phyloP scores from a whole-genome alignment of 2,888 invertebrate species.

The Agrochola litura region DNA sequence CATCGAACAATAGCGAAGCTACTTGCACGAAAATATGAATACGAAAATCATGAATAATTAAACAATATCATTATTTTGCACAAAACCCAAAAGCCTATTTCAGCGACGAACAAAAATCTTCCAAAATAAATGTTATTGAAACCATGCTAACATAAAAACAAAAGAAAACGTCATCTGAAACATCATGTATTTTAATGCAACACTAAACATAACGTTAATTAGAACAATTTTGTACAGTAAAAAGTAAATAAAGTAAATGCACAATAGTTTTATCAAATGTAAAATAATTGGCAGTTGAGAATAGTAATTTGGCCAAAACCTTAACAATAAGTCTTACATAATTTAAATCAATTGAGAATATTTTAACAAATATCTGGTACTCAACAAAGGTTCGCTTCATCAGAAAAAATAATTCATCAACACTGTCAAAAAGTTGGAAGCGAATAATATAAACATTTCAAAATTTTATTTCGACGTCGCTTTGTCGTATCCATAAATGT shows the following conservation, averaged over 20 bases:
- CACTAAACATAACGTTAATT: slow-evolving; percentile 86
- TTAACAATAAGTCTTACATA: slow-evolving; percentile 68
- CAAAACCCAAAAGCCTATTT: slow-evolving; percentile 70
- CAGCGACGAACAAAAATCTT: slow-evolving; percentile 82
- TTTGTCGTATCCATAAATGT: slow-evolving; percentile 28
- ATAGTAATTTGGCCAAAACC: slow-evolving; percentile 80
- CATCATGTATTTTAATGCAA: slow-evolving; percentile 87
- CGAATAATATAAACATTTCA: slow-evolving; percentile 53
- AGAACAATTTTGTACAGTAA: slow-evolving; percentile 78
- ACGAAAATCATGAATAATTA: slow-evolving; percentile 66
- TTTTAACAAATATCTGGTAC: slow-evolving; percentile 40
- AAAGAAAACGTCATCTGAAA: slow-evolving; percentile 79
- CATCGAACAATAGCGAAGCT: slow-evolving; percentile 75
- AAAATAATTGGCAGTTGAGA: slow-evolving; percentile 84
- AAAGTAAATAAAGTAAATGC: slow-evolving; percentile 76
- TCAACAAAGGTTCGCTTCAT: slow-evolving; percentile 19
- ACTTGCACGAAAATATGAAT: slow-evolving; percentile 86
- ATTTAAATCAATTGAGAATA: slow-evolving; percentile 60
- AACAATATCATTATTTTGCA: slow-evolving; percentile 67
- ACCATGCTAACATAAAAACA: slow-evolving; percentile 78
- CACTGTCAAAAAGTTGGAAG: slow-evolving; percentile 43
- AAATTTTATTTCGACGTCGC: slow-evolving; percentile 36
- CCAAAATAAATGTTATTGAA: slow-evolving; percentile 89
- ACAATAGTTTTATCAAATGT: slow-evolving; percentile 73
- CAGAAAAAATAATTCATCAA: slow-evolving; percentile 30